Base-by-base conservation (phyloP, 2,797 vertebrate species). In the Centropyge bicolor region DNA sequence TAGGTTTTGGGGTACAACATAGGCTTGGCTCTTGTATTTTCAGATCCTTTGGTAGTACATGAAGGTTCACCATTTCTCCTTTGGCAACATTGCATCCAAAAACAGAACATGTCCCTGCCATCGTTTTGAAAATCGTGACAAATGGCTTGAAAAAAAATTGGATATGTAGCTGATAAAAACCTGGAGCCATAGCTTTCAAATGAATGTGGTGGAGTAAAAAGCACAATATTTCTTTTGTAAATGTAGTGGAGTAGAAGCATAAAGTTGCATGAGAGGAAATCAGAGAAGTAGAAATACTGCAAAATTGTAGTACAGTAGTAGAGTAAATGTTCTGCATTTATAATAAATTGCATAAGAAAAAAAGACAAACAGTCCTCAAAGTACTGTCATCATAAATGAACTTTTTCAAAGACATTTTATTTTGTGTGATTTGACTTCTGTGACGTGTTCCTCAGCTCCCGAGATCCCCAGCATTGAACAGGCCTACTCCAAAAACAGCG, bases 401-500 rank as follows among this genome's bases (percentile, higher is more conserved):
- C 20, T 16, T 20, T 19, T 54, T 17, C 31, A 10, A 74, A 55
- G 65, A 3, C 6, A 14, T 62, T 52, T 56, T n/a, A 70, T 54
- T 52, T n/a, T 48, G 20, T 5, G 27, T 31, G 36, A 35, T 60
- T n/a, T 51, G 13, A 2, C 10, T 35, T 19, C 2, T 57, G 2
- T 59, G n/a, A 4, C 74, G 41, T 83, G 45, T 54, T 43, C 65
- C 63, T 13, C 77, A 99, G 98, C 96, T 82, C 97, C 97, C 8
- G 96, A 96, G 8, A 86, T 94, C 45, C 97, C 98, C 38, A 81
- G 82, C 69, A 96, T 98, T 69, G 82, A 94, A 10, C 89, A 95
- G 85, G 96, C 95, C 61, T 97, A 97, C 91, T 99, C 98, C 74
- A 98, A 98, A 89, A 80, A 95, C 57, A 98, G 97, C 82, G 91